Percentiles rank a stretch among this genome's conserved stretches.
Evolutionary conservation across 2,113 vertebrate genomes (phyloP).

Genomic region (Sinocyclocheilus anophthalmus): DNA sequence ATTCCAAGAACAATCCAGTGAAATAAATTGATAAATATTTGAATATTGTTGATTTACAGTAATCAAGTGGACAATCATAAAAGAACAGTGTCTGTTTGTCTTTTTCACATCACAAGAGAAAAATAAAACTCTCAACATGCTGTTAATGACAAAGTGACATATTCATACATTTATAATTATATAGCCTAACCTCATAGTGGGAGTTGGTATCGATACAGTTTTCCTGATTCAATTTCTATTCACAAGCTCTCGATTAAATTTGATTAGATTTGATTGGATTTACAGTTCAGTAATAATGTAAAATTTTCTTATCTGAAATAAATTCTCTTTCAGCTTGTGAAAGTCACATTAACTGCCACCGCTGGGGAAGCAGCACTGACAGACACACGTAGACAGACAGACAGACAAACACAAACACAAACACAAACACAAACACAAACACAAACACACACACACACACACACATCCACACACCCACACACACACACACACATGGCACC

Average conservation of each 20-base stretch:
- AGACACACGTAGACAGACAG: too few relatives aligned
- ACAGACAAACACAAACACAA: too few relatives aligned
- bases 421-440: too few relatives aligned
- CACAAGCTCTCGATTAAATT: not conserved
- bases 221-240: not conserved
- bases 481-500: too few relatives aligned
- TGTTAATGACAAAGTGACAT: not conserved
- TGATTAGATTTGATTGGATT: not conserved
- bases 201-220: not conserved
- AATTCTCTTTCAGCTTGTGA: not conserved
- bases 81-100: not conserved
- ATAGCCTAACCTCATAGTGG: not conserved
- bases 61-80: conserved; percentile 6
- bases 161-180: not conserved
- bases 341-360: too few relatives aligned
- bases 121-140: not conserved
- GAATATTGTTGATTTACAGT: not conserved
- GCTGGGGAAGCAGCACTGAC: too few relatives aligned
- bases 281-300: not conserved
- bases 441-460: too few relatives aligned
- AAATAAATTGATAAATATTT: not conserved
- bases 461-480: too few relatives aligned
- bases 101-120: not conserved
- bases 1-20: not conserved
- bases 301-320: not conserved